Base-by-base conservation (phyloP, 2,797 vertebrate species). In the Rhodeus uyekii region DNA sequence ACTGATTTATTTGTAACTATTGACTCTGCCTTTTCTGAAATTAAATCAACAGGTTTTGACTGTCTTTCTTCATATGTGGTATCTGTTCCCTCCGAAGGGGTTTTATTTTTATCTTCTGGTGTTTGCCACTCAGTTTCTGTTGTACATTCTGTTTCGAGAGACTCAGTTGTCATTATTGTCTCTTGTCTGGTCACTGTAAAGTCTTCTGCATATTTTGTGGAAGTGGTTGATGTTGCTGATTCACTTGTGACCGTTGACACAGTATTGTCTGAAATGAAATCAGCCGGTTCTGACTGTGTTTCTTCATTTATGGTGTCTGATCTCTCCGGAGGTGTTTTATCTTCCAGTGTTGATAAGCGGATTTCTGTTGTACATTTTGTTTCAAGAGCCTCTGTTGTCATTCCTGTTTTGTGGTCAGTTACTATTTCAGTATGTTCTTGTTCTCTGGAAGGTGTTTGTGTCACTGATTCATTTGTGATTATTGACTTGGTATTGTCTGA, bases 341-440 rank as follows among this genome's bases (percentile, higher is more conserved):
- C 19, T 36, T 34, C 39, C 24, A 6, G 7, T 58, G 61, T 46
- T 3, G 22, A n/a, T 3, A 29, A 5, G 24, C 36, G 9, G 0
- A 16, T 24, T 75, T 82, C 61, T 32, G 34, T 36, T 38, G 46
- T 42, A 55, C 6, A 32, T 48, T 79, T 36, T 13, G 61, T 76
- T 69, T 50, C 24, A 12, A 4, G 44, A 12, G 8, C 38, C 18
- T 63, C 61, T 19, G 61, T 64, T 38, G 63, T 38, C 2, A 64
- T 64, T 14, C 3, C 2, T 3, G 8, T 38, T 32, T 38, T 9
- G 22, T 36, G 0, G 2, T 22, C 1, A 0, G 0, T 2, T 3
- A 38, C 34, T 7, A 39, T 4, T 39, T 39, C 4, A 2, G 39
- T 39, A 39, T 38, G 9, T 39, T n/a, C 6, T 24, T 16, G n/a